Base-by-base conservation (phyloP, 2,888 invertebrate species). In the Apantesis nais region DNA sequence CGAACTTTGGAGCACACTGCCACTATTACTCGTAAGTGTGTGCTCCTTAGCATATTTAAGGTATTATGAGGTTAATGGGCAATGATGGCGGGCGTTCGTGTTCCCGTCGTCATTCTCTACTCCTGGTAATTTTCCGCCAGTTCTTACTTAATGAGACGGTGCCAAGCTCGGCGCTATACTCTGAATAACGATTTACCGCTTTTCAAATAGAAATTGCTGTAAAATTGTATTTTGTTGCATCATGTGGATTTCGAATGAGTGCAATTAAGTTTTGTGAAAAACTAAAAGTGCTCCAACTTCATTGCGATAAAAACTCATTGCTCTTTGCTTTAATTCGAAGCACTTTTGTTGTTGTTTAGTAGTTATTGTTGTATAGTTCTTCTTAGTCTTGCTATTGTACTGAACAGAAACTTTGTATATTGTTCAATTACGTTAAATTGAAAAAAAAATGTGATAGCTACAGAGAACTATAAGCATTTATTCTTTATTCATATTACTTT, bases 1-100 rank as follows among this genome's bases (percentile, higher is more conserved):
- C 76, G 74, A 88, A 88, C 76, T 87, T 89, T 76, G 78, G 75
- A 82, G 78, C 76, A 74, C 77, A 74, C 78, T 78, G 83, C 77
- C 80, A 86, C 88, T 89, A 86, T 87, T 86, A 88, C 85, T 84
- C 87, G 78, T 85, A 84, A 86, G 85, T 85, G 85, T 81, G 80
- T 79, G 83, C 89, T 91, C 85, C 88, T 93, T 92, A 91, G 90
- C 92, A 92, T 93, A 92, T 93, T 93, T 90, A 90, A 90, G 89
- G 88, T 90, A 90, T 92, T 93, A 92, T 87, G 85, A 89, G 89
- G 90, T 91, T 92, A 93, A 93, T 93, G 91, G 92, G 89, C 89
- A 89, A 90, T 91, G 90, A 89, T 86, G 89, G 84, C 83, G 83
- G 80, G 86, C 83, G 85, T 84, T 86, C 80, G 78, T 81, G 81